Evolutionary conservation across 2,113 vertebrate species (phyloP).

Genomic region (Sminthopsis crassicaudata): DNA sequence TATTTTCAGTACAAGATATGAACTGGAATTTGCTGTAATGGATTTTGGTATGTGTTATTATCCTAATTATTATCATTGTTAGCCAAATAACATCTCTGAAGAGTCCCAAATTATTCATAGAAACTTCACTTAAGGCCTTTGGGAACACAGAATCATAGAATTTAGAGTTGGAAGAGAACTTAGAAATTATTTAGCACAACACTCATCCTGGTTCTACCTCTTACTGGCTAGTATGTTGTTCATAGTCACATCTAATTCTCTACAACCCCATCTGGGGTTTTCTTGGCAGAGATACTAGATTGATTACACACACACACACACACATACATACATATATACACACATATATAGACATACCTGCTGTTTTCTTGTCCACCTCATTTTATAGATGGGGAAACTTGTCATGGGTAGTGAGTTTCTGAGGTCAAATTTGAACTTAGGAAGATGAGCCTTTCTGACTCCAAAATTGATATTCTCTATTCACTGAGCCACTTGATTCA

Average conservation of each 20-base stretch:
- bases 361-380: not conserved
- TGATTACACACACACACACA: too few species aligned
- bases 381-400: not conserved
- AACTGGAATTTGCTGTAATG: not conserved
- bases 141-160: too few species aligned
- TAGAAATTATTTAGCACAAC: not conserved
- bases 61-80: not conserved
- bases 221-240: not conserved
- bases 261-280: not conserved
- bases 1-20: not conserved
- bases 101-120: not conserved
- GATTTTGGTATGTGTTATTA: not conserved
- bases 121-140: not conserved
- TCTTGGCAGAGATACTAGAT: not conserved
- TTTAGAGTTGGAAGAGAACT: fast-evolving
- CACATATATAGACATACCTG: not conserved
- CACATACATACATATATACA: too few species aligned
- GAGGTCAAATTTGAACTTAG: not conserved
- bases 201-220: not conserved
- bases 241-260: not conserved
- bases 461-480: not conserved
- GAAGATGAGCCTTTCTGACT: not conserved
- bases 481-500: not conserved
- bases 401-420: not conserved
- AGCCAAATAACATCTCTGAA: too few species aligned